A percentile compares a stretch with the other conserved stretches of the same genome.
Conservation (phyloP, 2,113 vertebrate species). For the Chunga burmeisteri region DNA sequence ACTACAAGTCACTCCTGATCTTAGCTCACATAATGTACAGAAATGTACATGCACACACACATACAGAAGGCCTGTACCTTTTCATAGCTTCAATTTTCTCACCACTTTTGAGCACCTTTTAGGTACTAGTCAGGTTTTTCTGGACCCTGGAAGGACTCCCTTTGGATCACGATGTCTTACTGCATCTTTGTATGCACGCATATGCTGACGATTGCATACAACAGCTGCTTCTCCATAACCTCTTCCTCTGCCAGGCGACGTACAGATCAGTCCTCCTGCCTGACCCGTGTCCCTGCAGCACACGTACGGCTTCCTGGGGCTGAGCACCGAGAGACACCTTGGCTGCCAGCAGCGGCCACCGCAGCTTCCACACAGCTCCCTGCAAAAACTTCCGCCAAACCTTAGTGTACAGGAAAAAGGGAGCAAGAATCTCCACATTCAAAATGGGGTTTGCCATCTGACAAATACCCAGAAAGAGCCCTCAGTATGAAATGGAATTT, state of each 20-base stretch:
- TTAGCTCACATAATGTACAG: accelerated
- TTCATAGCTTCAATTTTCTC: not conserved
- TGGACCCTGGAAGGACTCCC: not conserved
- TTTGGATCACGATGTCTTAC: not conserved
- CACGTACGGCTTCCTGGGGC: accelerated
- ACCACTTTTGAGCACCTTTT: not conserved
- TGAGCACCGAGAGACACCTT: not conserved
- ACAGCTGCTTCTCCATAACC: not conserved
- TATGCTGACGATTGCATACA: not conserved
- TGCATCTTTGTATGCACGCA: not conserved
- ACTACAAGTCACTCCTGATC: not conserved
- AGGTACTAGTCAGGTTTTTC: not conserved
- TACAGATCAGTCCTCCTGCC: not conserved
- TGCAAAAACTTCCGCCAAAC: not conserved
- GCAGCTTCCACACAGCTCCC: not conserved
- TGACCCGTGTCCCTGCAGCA: not conserved
- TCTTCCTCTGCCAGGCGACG: not conserved
- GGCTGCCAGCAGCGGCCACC: not conserved
- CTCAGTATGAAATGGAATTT: not conserved
- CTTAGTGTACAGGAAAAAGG: not conserved
- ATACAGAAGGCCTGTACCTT: not conserved
- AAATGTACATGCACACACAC: not conserved
- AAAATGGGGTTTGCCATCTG: not conserved
- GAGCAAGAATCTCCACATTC: not conserved
- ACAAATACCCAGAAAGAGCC: not conserved